These are phyloP conservation scores for Chelmon rostratus DNA, from an alignment of 2,797 vertebrate genomes.

Conservation along the genomic window DNA sequence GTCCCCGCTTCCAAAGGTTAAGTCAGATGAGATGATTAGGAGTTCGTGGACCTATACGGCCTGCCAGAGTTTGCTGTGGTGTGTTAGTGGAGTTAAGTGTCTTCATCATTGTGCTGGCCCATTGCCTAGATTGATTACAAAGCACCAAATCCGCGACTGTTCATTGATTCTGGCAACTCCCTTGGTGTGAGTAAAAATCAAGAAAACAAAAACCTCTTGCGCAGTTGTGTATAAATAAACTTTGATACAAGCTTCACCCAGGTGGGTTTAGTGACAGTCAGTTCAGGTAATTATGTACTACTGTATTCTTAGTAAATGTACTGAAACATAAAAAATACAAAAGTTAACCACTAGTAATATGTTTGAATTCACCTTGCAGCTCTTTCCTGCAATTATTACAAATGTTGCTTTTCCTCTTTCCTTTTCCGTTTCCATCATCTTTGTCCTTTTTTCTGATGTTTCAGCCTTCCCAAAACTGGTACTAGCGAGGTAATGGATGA, in stretches of 20 bases:
- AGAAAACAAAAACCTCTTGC: neutral
- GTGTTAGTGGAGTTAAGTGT: neutral
- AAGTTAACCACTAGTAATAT: neutral
- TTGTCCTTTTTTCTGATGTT: slow-evolving; percentile 15
- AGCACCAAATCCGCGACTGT: neutral
- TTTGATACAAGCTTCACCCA: neutral
- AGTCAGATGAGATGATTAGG: slow-evolving; percentile 2
- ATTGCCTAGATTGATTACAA: neutral
- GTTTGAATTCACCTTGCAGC: neutral
- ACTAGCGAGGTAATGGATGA: slow-evolving; percentile 49
- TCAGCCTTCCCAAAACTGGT: slow-evolving; percentile 54
- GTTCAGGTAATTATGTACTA: neutral
- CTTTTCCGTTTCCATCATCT: slow-evolving; percentile 8
- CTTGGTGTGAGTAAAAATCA: neutral
- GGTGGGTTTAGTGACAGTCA: neutral
- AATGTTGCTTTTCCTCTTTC: neutral
- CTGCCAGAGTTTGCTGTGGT: neutral
- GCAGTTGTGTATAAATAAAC: neutral
- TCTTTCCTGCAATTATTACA: neutral
- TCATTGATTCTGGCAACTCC: slow-evolving; percentile 5
- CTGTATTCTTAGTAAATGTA: neutral
- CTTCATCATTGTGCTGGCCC: slow-evolving; percentile 14
- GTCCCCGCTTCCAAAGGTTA: slow-evolving; percentile 9
- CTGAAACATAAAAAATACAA: neutral
- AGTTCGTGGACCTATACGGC: neutral